These are phyloP conservation scores for Drosophila emarginata DNA, from an alignment of 2,888 invertebrate species.

Conservation along the genomic window DNA sequence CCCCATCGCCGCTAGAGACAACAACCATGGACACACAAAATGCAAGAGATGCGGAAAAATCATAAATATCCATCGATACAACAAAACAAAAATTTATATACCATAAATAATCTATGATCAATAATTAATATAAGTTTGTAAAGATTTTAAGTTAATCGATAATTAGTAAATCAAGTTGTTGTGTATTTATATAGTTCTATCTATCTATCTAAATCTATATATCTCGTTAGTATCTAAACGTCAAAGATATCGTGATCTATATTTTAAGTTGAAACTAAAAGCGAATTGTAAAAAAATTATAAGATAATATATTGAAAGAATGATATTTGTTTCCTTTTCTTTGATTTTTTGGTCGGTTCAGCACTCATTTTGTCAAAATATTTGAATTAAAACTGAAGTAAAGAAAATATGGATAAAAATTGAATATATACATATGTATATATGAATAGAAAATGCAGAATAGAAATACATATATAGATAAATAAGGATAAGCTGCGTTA, in stretches of 20 bases:
- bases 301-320: background rate
- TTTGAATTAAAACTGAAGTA: too few relatives aligned
- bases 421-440: too few relatives aligned
- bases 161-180: constrained; percentile 63
- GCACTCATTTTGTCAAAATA: too few relatives aligned
- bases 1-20: constrained; percentile 40
- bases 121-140: constrained; percentile 49
- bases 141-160: constrained; percentile 54
- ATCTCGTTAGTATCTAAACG: constrained; percentile 66
- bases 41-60: constrained; percentile 30
- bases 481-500: too few relatives aligned
- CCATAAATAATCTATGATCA: constrained; percentile 18
- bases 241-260: constrained; percentile 75
- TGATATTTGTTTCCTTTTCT: background rate
- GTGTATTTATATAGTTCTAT: constrained; percentile 56
- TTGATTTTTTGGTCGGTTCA: too few relatives aligned
- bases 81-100: constrained; percentile 15
- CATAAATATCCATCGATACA: constrained; percentile 42
- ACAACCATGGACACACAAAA: constrained; percentile 53
- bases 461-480: too few relatives aligned
- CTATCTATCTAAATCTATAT: constrained; percentile 50
- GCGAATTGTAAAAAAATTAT: constrained; percentile 22
- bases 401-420: too few relatives aligned
- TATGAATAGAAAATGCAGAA: too few relatives aligned
- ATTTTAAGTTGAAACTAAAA: constrained; percentile 54